These are phyloP conservation scores for Coregonus suidteri DNA, from an alignment of 2,797 vertebrate genomes.

Conservation along the genomic window DNA sequence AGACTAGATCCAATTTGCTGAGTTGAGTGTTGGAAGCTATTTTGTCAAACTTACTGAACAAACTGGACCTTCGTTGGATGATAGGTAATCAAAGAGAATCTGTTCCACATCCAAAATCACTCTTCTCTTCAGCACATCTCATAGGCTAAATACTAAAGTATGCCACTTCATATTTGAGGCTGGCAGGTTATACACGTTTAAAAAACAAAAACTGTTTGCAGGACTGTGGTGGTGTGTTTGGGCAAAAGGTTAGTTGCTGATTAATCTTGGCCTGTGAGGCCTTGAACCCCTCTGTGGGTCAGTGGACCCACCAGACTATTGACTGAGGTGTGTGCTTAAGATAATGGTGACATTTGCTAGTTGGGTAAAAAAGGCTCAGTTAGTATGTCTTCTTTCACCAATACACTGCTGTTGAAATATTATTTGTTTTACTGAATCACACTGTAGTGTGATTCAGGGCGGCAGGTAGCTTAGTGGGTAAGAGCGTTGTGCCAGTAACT, in stretches of 20 bases:
- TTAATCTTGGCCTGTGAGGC: constrained; percentile 72
- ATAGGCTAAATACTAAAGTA: not conserved
- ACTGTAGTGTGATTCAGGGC: not conserved
- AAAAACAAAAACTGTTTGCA: no score
- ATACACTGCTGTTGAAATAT: not conserved
- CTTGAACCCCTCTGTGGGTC: constrained; percentile 77
- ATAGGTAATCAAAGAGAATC: not conserved
- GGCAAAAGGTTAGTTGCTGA: constrained; percentile 69
- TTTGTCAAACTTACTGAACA: not conserved
- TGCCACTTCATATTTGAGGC: not conserved
- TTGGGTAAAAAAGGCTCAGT: not conserved
- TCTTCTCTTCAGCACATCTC: not conserved
- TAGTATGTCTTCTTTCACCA: not conserved
- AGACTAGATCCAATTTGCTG: no score
- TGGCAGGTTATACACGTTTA: not conserved
- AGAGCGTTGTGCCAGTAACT: no score
- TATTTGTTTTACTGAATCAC: not conserved
- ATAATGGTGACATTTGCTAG: constrained; percentile 65
- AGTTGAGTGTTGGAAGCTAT: no score
- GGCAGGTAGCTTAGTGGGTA: no score
- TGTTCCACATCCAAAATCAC: not conserved
- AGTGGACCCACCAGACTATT: constrained; percentile 81
- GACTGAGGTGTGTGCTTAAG: constrained; percentile 77
- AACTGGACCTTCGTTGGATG: not conserved
- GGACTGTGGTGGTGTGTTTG: constrained; percentile 21